phyloP scores from a whole-genome alignment of 2,797 vertebrate genomes.

The Tarsius wallacei region DNA sequence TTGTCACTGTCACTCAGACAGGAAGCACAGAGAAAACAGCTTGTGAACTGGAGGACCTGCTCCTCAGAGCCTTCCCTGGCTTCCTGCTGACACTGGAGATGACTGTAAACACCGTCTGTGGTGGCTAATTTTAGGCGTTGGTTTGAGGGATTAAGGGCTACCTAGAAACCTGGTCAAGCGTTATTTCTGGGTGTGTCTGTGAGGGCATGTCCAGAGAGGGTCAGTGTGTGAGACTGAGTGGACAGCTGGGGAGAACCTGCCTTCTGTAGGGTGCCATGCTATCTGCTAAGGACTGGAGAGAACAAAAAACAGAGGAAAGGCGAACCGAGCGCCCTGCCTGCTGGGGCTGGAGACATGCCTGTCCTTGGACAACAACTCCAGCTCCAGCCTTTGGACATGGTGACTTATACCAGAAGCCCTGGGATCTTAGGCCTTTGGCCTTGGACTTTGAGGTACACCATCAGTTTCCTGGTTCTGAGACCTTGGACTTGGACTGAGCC shows the following conservation, averaged over 20 bases:
- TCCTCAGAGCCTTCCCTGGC: neutral
- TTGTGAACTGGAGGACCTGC: neutral
- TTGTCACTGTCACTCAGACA: neutral
- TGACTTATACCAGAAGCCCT: neutral
- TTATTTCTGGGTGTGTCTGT: neutral
- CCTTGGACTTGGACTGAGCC: neutral
- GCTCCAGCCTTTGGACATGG: neutral
- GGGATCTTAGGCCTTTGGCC: neutral
- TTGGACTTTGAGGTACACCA: neutral
- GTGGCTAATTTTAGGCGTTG: neutral
- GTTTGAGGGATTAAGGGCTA: neutral
- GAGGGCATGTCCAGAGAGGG: neutral
- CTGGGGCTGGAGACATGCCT: neutral
- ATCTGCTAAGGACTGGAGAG: too few species aligned
- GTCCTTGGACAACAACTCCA: neutral
- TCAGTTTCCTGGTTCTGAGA: neutral
- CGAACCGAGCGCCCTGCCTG: rapidly evolving
- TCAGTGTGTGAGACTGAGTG: neutral
- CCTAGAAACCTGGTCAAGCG: neutral
- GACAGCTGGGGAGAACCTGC: neutral
- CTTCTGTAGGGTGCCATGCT: neutral
- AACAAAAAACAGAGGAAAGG: neutral
- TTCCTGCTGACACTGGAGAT: neutral
- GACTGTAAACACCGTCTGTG: neutral
- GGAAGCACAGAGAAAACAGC: neutral